Base-by-base conservation (phyloP, 2,797 vertebrate species). In the Chelonia mydas region DNA sequence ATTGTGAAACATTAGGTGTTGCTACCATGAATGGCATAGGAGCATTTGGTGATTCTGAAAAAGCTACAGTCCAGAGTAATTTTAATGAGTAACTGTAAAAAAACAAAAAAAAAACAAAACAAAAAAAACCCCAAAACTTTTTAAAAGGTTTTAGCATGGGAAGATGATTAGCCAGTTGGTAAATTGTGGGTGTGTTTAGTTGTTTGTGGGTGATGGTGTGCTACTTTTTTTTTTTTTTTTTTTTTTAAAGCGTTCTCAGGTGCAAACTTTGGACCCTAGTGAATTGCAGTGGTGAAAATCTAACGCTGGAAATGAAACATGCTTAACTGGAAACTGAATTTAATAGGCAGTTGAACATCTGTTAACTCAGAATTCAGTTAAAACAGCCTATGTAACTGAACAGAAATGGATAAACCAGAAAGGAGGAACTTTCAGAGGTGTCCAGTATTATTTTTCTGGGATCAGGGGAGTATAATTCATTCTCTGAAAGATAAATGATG, bases 391-490 rank as follows among this genome's bases (percentile, higher is more conserved):
- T 76, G 91, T 74, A 84, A 16, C 47, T 41, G 41, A 92, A 91
- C 54, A 92, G 17, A 3, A 92, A 90, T 37, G 91, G 21, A 3
- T 3, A 84, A 83, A 65, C 84, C 88, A 90, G 84, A 78, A 59
- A 33, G 17, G 28, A 17, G 79, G 61, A n/a, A 68, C 61, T 68
- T 84, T 96, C 83, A 96, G 95, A 95, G 89, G 93, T 93, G 84
- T 33, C 83, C 61, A 68, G 33, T 90, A 95, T 95, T 93, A 95
- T 93, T 96, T 28, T 19, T 47, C 37, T 47, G 68, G 92, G 93
- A 89, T 89, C 83, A 89, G 86, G 90, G 93, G 92, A 86, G 21
- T 68, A 90, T 90, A 95, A 83, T 96, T 96, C 68, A 6, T 84
- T 81, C 51, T 76, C 72, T 3, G 11, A 79, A 94, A 68, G n/a